Conservation (phyloP, 2,113 vertebrate genomes). For the Pangasianodon gigas region DNA sequence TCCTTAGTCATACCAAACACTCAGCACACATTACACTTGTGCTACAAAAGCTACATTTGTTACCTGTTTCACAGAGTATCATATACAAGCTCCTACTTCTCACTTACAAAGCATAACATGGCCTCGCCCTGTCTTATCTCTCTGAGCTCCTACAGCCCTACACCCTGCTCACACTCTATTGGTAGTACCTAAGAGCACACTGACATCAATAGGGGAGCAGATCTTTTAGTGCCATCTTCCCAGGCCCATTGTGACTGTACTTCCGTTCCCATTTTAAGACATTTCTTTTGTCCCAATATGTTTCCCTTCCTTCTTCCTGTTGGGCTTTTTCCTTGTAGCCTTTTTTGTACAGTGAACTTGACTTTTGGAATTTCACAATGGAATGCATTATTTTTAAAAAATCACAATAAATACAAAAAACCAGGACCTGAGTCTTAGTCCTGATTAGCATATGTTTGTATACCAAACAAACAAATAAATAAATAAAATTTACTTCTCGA, state of each 20-base stretch:
- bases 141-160: not conserved
- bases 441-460: not conserved
- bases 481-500: not conserved
- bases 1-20: not conserved
- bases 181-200: not conserved
- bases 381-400: no score
- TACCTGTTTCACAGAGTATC: not conserved
- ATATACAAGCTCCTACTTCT: not conserved
- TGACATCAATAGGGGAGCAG: not conserved
- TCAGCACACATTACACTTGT: not conserved
- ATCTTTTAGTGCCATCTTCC: not conserved
- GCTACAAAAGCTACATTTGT: not conserved
- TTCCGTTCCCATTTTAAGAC: not conserved
- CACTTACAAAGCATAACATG: not conserved
- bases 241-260: not conserved
- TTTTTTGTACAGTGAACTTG: not conserved
- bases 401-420: not conserved
- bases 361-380: not conserved
- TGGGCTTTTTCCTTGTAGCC: not conserved
- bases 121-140: not conserved
- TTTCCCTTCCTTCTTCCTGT: not conserved
- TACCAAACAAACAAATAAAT: not conserved
- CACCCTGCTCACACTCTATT: not conserved
- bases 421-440: not conserved
- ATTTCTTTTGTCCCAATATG: not conserved